Evolutionary conservation across 1,140 invertebrate species (phyloP).

Genomic region (Mactra quadrangularis): DNA sequence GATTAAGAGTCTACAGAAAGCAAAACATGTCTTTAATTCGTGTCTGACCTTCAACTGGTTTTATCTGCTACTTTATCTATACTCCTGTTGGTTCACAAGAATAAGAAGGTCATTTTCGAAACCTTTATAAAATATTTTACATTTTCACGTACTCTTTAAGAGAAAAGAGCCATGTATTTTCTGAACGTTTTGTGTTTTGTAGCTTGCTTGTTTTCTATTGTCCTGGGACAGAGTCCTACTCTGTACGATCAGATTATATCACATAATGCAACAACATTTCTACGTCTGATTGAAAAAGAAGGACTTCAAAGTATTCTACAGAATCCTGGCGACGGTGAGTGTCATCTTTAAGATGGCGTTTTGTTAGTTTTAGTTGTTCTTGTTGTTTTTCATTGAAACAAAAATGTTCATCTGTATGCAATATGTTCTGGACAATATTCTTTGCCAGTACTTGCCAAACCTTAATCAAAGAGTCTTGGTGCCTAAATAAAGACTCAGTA

Average conservation of each 20-base stretch:
- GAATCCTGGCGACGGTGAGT: neutral
- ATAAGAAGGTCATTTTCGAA: too few relatives aligned
- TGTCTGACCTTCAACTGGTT: too few relatives aligned
- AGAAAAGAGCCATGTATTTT: too few relatives aligned
- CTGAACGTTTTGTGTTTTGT: too few relatives aligned
- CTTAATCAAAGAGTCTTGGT: neutral
- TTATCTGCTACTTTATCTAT: too few relatives aligned
- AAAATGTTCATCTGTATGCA: neutral
- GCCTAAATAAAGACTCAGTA: neutral
- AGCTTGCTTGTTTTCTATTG: too few relatives aligned
- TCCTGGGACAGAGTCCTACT: neutral
- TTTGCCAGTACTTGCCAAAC: neutral
- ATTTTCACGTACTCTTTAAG: too few relatives aligned
- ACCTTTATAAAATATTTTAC: too few relatives aligned
- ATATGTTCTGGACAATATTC: neutral
- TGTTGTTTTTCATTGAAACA: neutral
- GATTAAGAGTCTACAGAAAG: too few relatives aligned
- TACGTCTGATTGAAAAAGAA: slow-evolving; percentile 55
- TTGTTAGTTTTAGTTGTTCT: neutral
- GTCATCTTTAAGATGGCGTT: neutral
- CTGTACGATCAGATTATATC: slow-evolving; percentile 11
- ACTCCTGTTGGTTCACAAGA: too few relatives aligned
- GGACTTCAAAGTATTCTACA: slow-evolving; percentile 60
- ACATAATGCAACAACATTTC: slow-evolving; percentile 62
- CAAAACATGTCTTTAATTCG: too few relatives aligned